phyloP scores from a whole-genome alignment of 2,113 vertebrate species.

The Herpetotheres cachinnans region DNA sequence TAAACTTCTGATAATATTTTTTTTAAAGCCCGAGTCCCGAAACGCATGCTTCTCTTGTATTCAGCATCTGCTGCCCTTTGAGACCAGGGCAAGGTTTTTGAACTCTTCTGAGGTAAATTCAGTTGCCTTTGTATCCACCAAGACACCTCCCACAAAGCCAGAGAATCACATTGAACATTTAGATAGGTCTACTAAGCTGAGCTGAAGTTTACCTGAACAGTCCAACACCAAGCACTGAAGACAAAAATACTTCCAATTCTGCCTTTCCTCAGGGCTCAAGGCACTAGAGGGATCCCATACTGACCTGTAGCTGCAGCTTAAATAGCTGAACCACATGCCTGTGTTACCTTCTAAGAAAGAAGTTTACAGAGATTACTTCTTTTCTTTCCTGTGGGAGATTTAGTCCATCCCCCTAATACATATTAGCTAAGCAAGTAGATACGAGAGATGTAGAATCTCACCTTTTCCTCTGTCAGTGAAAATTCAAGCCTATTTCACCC shows the following conservation, averaged over 20 bases:
- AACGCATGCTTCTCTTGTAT: background rate
- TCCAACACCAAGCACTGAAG: background rate
- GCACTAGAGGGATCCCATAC: background rate
- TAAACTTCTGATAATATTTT: background rate
- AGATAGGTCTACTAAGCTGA: background rate
- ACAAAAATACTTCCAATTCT: background rate
- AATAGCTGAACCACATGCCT: rapidly evolving
- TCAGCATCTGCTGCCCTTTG: background rate
- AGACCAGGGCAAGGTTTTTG: background rate
- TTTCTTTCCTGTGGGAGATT: background rate
- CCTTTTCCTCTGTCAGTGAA: background rate
- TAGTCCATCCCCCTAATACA: background rate
- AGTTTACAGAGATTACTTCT: background rate
- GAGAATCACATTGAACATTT: background rate
- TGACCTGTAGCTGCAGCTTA: background rate
- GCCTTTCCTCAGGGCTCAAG: background rate
- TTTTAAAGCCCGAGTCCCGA: background rate
- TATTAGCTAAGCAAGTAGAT: background rate
- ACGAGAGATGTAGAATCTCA: background rate
- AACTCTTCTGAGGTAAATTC: background rate
- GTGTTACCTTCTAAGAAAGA: no score
- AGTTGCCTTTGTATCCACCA: background rate
- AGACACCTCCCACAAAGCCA: background rate
- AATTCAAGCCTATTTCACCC: background rate
- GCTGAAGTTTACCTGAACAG: background rate